Conservation (phyloP, 2,888 invertebrate genomes). For the Amphimallon solstitiale region DNA sequence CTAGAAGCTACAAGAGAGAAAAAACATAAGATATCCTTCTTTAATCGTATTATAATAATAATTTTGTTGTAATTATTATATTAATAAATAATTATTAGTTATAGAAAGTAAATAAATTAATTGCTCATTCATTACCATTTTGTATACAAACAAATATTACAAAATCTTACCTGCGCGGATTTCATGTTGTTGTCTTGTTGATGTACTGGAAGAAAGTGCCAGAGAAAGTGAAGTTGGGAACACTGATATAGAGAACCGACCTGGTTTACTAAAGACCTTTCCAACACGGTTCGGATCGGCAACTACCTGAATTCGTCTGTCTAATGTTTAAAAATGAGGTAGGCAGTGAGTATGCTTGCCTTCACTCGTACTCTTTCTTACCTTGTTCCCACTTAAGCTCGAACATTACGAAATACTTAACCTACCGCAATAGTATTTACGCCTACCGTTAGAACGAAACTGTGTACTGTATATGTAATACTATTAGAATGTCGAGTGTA, state of each 20-base stretch:
- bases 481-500: background rate
- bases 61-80: too few species aligned
- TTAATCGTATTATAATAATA: too few species aligned
- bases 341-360: background rate
- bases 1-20: conserved; percentile 43
- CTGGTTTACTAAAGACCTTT: conserved; percentile 15
- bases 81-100: too few species aligned
- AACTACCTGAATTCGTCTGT: conserved; percentile 17
- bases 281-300: background rate
- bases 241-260: conserved; percentile 24
- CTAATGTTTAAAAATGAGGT: conserved; percentile 25
- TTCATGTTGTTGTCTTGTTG: conserved; percentile 44
- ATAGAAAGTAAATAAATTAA: background rate
- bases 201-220: conserved; percentile 44
- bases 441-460: conserved; percentile 22
- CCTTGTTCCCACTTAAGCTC: conserved; percentile 17
- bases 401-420: conserved; percentile 32
- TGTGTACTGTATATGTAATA: background rate
- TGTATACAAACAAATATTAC: conserved; percentile 7
- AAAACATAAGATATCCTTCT: background rate
- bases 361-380: background rate
- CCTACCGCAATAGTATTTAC: conserved; percentile 39
- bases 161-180: conserved; percentile 38
- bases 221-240: conserved; percentile 41
- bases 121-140: background rate